phyloP scores from a whole-genome alignment of 2,888 invertebrate species.

The Drosophila robusta region DNA sequence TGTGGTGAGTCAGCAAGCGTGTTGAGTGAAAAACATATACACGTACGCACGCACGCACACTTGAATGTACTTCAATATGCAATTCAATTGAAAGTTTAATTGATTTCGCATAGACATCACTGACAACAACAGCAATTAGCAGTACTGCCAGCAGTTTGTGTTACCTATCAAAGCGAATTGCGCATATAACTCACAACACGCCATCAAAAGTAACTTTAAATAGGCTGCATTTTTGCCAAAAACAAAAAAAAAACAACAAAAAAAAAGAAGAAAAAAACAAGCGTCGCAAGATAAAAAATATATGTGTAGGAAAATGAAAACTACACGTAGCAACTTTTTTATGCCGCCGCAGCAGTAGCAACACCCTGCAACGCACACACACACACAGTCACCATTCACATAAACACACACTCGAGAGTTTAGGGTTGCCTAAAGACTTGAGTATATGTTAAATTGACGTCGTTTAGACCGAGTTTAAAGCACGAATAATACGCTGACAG shows the following conservation, averaged over 20 bases:
- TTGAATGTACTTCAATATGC: constrained; percentile 24
- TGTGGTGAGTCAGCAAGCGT: constrained; percentile 59
- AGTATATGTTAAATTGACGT: constrained; percentile 22
- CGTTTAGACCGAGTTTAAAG: constrained; percentile 2
- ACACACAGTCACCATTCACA: constrained; percentile 39
- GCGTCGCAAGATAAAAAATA: constrained; percentile 21
- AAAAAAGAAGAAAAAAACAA: background rate
- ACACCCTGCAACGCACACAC: constrained; percentile 70
- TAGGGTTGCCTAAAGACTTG: constrained; percentile 61
- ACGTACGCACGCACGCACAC: constrained; percentile 4
- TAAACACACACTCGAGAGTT: constrained; percentile 44
- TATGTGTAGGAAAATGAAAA: constrained; percentile 59
- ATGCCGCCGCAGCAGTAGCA: constrained; percentile 63
- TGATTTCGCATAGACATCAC: constrained; percentile 32
- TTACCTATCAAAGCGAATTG: constrained; percentile 47
- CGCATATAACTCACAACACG: constrained; percentile 17
- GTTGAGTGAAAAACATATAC: constrained; percentile 14
- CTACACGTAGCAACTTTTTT: constrained; percentile 79
- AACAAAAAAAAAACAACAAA: no score
- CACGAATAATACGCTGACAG: constrained; percentile 5
- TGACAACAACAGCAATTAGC: constrained; percentile 20
- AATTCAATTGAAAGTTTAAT: constrained; percentile 53
- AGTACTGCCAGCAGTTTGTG: constrained; percentile 6
- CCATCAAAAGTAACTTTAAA: constrained; percentile 8
- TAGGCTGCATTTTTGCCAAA: constrained; percentile 14